A percentile compares a stretch with the other conserved stretches of the same genome.
These are phyloP conservation scores for Crocuta crocuta DNA, from an alignment of 2,113 vertebrate species.

Conservation along the genomic window DNA sequence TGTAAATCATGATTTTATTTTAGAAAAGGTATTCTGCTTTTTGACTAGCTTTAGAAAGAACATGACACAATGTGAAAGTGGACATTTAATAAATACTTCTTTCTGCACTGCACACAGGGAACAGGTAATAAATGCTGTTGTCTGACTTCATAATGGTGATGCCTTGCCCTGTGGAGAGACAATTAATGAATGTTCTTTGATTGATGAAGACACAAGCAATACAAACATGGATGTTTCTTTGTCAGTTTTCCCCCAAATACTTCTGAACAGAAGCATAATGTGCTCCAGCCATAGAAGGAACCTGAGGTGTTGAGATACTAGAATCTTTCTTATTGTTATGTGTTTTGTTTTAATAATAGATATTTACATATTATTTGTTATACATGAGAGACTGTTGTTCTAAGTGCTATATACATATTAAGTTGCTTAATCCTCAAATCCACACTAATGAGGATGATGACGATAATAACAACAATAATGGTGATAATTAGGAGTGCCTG, in stretches of 20 bases:
- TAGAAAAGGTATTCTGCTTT: background rate
- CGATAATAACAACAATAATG: too few species aligned
- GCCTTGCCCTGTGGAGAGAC: background rate
- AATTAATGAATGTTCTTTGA: background rate
- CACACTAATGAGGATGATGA: background rate
- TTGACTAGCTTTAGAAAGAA: constrained; percentile 8
- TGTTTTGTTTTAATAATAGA: background rate
- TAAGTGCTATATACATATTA: background rate
- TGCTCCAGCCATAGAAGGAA: background rate
- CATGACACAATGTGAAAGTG: constrained; percentile 15
- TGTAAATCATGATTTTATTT: constrained; percentile 53
- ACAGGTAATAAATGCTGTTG: constrained; percentile 14
- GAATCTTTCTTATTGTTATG: background rate
- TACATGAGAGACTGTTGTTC: background rate
- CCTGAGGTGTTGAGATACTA: background rate
- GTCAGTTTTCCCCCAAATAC: background rate
- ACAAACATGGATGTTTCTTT: constrained; percentile 36
- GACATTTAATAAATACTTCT: constrained; percentile 47
- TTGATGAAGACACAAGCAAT: background rate
- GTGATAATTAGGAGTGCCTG: too few species aligned
- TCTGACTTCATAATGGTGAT: constrained; percentile 35
- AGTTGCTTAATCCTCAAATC: background rate
- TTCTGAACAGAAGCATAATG: constrained; percentile 11
- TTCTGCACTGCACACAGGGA: background rate
- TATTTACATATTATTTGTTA: background rate